Conservation (phyloP, 2,888 invertebrate species). For the Gymnocheta viridis region DNA sequence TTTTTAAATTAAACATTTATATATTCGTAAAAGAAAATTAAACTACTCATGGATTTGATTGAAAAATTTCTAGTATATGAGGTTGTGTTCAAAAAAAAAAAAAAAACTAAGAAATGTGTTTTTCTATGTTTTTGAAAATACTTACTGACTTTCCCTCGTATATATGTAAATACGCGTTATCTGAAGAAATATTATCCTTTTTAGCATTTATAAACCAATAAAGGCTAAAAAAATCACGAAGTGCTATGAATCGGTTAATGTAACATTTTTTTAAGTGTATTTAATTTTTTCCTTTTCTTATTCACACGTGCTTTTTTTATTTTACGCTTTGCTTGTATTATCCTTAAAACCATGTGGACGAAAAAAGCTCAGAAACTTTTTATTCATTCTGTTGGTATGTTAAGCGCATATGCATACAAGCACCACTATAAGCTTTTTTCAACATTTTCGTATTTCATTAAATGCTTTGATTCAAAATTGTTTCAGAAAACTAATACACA, state of each 20-base stretch:
- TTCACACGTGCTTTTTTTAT: slow-evolving; percentile 54
- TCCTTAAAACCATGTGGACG: slow-evolving; percentile 61
- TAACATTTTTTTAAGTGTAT: slow-evolving; percentile 21
- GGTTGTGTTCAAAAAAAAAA: too few relatives aligned
- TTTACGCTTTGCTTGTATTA: slow-evolving; percentile 47
- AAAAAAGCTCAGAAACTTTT: slow-evolving; percentile 37
- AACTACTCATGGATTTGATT: too few relatives aligned
- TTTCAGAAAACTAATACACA: slow-evolving; percentile 43
- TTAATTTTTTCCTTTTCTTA: slow-evolving; percentile 11
- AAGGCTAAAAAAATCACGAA: too few relatives aligned
- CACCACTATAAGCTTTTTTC: slow-evolving; percentile 42
- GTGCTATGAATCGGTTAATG: too few relatives aligned
- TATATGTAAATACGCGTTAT: too few relatives aligned
- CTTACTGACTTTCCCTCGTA: too few relatives aligned
- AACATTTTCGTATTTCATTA: slow-evolving; percentile 38
- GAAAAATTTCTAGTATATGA: too few relatives aligned
- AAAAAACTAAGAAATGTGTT: too few relatives aligned
- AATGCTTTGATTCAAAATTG: slow-evolving; percentile 54
- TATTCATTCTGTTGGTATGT: not conserved
- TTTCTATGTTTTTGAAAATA: too few relatives aligned
- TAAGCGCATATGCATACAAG: slow-evolving; percentile 39
- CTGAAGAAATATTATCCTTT: too few relatives aligned
- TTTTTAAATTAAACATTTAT: too few relatives aligned
- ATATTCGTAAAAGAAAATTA: too few relatives aligned
- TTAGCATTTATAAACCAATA: not conserved